Percentiles rank a stretch among this genome's conserved stretches.
Evolutionary conservation across 1,140 invertebrate genomes (phyloP).

Genomic region (Drosophila lini): DNA sequence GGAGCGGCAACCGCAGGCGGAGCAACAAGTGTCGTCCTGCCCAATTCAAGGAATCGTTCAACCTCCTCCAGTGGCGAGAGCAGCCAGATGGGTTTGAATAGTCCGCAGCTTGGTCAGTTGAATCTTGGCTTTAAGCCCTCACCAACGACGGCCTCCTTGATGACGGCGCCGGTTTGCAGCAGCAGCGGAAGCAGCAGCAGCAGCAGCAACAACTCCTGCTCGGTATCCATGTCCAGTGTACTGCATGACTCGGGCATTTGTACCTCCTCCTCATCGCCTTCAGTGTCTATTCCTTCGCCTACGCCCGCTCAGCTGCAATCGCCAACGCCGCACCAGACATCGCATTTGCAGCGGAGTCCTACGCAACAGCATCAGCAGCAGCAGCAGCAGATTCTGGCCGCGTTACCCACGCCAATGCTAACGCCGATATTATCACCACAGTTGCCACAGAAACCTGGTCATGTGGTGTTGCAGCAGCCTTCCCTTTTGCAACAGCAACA

Average conservation of each 20-base stretch:
- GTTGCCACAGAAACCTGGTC: slow-evolving; percentile 16
- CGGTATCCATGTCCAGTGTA: slow-evolving; percentile 73
- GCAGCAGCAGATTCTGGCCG: slow-evolving; percentile 62
- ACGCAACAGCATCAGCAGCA: slow-evolving; percentile 56
- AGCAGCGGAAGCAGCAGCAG: slow-evolving; percentile 12
- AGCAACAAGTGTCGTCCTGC: slow-evolving; percentile 17
- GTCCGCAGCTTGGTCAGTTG: slow-evolving; percentile 65
- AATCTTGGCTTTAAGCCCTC: slow-evolving; percentile 69
- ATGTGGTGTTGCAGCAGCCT: slow-evolving; percentile 32
- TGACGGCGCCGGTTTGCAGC: slow-evolving; percentile 38
- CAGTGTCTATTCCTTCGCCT: slow-evolving; percentile 79
- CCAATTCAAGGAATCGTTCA: slow-evolving; percentile 72
- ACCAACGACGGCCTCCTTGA: slow-evolving; percentile 11
- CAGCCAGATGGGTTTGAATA: slow-evolving; percentile 66
- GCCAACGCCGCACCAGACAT: slow-evolving; percentile 58
- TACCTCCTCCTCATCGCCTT: slow-evolving; percentile 79
- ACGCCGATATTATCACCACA: slow-evolving; percentile 63
- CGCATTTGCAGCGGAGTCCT: slow-evolving; percentile 64
- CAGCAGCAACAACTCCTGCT: slow-evolving; percentile 72
- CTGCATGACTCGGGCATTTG: slow-evolving; percentile 81
- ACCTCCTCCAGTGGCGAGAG: slow-evolving; percentile 81
- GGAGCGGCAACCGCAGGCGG: slow-evolving; percentile 32
- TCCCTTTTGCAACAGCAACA: slow-evolving; percentile 36
- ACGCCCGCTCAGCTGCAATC: slow-evolving; percentile 72
- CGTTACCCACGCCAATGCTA: slow-evolving; percentile 69